Percentiles rank a stretch among this genome's conserved stretches.
Conservation (phyloP, 2,888 invertebrate species). For the Pollenia angustigena region DNA sequence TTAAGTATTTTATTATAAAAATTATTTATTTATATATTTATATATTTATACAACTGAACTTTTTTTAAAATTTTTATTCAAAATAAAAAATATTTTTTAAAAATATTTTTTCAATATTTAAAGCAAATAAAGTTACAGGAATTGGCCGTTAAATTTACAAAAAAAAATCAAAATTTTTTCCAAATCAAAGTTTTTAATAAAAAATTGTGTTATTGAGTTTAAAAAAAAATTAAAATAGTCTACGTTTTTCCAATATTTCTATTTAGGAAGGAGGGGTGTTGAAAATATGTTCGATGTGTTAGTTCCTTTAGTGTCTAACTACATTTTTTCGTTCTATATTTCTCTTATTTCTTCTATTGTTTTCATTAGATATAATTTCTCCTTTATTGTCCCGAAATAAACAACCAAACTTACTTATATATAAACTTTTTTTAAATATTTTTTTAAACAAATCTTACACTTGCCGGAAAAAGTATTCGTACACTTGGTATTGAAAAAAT, state of each 20-base stretch:
- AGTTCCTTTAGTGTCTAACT: constrained; percentile 67
- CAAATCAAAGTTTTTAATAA: constrained; percentile 51
- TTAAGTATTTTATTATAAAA: constrained; percentile 65
- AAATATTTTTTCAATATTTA: constrained; percentile 38
- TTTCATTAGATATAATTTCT: constrained; percentile 36
- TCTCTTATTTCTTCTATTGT: constrained; percentile 53
- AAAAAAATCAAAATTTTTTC: constrained; percentile 64
- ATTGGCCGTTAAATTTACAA: constrained; percentile 80
- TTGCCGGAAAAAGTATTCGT: constrained; percentile 42
- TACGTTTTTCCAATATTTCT: constrained; percentile 71
- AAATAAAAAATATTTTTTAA: constrained; percentile 48
- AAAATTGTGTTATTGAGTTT: constrained; percentile 47
- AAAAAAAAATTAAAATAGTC: constrained; percentile 72
- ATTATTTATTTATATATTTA: constrained; percentile 3
- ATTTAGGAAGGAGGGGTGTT: constrained; percentile 82
- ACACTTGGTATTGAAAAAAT: not conserved
- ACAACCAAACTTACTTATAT: constrained; percentile 12
- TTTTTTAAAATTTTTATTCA: constrained; percentile 47
- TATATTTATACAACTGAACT: constrained; percentile 36
- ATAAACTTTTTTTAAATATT: constrained; percentile 28
- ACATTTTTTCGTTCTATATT: constrained; percentile 24
- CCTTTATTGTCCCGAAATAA: constrained; percentile 41
- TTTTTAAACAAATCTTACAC: constrained; percentile 27
- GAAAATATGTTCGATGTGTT: constrained; percentile 79
- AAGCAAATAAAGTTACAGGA: constrained; percentile 80